Conservation (phyloP, 2,888 invertebrate species). For the Metalampra italica region DNA sequence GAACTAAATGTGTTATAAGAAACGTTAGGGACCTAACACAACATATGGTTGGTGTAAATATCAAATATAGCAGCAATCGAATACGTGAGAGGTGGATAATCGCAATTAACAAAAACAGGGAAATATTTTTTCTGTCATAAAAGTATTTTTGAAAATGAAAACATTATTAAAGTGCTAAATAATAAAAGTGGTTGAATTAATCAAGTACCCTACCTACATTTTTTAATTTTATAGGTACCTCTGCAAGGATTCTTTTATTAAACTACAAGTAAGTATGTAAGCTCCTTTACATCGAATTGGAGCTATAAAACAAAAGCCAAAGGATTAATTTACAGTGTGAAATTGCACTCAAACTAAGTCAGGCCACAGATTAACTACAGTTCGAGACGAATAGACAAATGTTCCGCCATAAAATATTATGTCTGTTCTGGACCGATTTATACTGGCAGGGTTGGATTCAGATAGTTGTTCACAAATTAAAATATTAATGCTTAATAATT, state of each 20-base stretch:
- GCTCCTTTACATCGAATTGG: constrained; percentile 4
- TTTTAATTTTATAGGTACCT: too few species aligned
- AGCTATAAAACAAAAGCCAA: constrained; percentile 17
- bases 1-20: constrained; percentile 18
- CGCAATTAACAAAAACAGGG: too few species aligned
- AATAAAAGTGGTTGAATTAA: too few species aligned
- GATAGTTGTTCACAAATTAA: too few species aligned
- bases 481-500: too few species aligned
- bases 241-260: too few species aligned
- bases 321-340: constrained; percentile 35
- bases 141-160: too few species aligned
- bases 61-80: too few species aligned
- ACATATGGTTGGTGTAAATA: background rate
- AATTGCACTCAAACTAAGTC: constrained; percentile 28
- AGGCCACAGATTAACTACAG: constrained; percentile 22
- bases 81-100: too few species aligned
- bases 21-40: constrained; percentile 8
- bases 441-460: background rate
- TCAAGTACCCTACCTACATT: too few species aligned
- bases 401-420: constrained; percentile 6
- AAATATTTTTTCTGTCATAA: too few species aligned
- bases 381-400: constrained; percentile 9
- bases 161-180: too few species aligned
- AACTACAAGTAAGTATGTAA: background rate
- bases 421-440: constrained; percentile 1